Percentiles rank a stretch among this genome's conserved stretches.
phyloP scores from a whole-genome alignment of 2,113 vertebrate species.

The Phylloscopus trochiloides region DNA sequence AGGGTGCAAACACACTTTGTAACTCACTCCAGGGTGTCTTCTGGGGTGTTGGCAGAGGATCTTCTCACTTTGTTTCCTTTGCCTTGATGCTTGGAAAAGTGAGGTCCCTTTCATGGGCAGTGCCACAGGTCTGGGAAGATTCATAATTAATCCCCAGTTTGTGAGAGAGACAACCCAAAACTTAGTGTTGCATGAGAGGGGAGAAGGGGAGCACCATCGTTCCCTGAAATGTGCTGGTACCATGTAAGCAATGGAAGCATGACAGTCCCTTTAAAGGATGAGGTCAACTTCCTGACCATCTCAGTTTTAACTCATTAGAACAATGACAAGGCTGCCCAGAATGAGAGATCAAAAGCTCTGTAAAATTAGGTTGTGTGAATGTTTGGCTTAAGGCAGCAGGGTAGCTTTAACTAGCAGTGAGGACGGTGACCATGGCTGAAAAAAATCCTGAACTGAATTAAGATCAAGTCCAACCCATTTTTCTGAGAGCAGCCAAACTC shows the following conservation, averaged over 20 bases:
- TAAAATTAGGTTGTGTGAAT: neutral
- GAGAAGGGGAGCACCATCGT: neutral
- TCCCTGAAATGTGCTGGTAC: neutral
- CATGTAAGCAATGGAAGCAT: neutral
- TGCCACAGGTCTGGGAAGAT: fast-evolving
- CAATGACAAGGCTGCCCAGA: neutral
- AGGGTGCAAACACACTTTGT: neutral
- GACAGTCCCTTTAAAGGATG: neutral
- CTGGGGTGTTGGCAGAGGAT: neutral
- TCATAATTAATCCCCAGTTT: neutral
- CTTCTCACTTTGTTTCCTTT: neutral
- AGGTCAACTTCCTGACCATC: neutral
- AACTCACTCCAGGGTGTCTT: neutral
- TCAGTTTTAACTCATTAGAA: neutral
- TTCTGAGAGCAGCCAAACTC: neutral
- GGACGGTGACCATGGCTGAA: neutral
- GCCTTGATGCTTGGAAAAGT: neutral
- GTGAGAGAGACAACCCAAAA: neutral
- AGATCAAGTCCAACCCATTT: neutral
- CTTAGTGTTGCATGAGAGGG: neutral
- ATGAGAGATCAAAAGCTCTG: slow-evolving; percentile 16
- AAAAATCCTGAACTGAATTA: neutral
- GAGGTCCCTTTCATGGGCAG: neutral
- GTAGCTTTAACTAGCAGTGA: neutral
- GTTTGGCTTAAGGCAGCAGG: neutral